Conservation (phyloP, 2,797 vertebrate genomes). For the Gobionotothen gibberifrons region DNA sequence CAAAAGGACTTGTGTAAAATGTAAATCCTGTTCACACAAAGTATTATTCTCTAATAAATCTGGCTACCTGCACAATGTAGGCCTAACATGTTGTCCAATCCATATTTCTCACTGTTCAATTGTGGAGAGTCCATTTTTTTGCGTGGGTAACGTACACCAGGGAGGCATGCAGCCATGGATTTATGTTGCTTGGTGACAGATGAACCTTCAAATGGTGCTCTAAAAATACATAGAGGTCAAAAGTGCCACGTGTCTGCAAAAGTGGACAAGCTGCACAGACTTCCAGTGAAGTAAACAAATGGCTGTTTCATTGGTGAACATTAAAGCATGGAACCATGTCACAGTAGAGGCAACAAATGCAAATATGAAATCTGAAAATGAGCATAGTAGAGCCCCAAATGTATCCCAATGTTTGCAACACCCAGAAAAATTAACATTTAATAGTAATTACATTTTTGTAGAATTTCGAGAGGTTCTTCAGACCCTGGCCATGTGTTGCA, state of each 20-base stretch:
- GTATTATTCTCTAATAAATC: neutral
- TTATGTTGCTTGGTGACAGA: constrained; percentile 37
- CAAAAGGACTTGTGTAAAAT: neutral
- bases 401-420: neutral
- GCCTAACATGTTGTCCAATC: neutral
- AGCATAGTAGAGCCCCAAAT: neutral
- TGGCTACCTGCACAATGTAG: neutral
- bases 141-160: constrained; percentile 54
- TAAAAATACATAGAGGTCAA: constrained; percentile 77
- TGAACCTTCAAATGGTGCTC: constrained; percentile 62
- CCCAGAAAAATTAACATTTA: neutral
- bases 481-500: neutral
- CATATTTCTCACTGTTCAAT: constrained; percentile 21
- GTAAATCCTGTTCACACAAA: neutral
- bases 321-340: too few relatives aligned
- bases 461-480: neutral
- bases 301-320: constrained; percentile 14
- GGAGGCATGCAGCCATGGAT: constrained; percentile 46
- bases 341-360: too few relatives aligned
- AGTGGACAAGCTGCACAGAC: constrained; percentile 40
- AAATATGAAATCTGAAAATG: too few relatives aligned
- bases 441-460: neutral
- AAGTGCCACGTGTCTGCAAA: constrained; percentile 51
- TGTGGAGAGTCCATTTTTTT: constrained; percentile 64
- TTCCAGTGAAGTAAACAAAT: constrained; percentile 40